These are phyloP conservation scores for Argyrosomus japonicus DNA, from an alignment of 2,113 vertebrate genomes.

Conservation along the genomic window DNA sequence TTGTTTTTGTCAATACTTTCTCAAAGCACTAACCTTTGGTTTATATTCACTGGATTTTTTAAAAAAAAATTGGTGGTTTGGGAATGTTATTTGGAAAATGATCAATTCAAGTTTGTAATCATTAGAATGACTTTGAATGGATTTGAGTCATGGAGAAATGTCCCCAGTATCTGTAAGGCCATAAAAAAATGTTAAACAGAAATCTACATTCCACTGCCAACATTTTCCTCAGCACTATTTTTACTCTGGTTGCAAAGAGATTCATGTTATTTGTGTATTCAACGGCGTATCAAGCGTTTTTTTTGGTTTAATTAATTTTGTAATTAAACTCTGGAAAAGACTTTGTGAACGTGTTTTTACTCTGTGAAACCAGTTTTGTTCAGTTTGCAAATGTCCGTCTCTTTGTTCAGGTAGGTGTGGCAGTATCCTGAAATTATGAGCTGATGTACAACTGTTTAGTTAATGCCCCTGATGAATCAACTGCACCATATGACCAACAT, in stretches of 20 bases:
- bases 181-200: neutral
- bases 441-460: neutral
- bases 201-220: slow-evolving; percentile 52
- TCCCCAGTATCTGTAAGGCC: neutral
- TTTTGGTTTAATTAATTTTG: slow-evolving; percentile 69
- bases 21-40: neutral
- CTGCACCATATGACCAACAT: neutral
- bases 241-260: slow-evolving; percentile 49
- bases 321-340: slow-evolving; percentile 76
- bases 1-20: slow-evolving; percentile 11
- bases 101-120: neutral
- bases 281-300: slow-evolving; percentile 4
- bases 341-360: slow-evolving; percentile 12
- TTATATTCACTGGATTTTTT: neutral
- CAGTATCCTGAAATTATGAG: neutral
- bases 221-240: slow-evolving; percentile 22
- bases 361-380: neutral
- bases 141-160: slow-evolving; percentile 4
- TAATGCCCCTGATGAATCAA: neutral
- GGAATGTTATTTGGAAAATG: neutral
- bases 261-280: slow-evolving; percentile 44
- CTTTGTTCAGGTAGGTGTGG: neutral
- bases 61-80: neutral
- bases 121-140: neutral
- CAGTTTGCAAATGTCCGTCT: neutral